Conservation (phyloP, 1,140 invertebrate genomes). For the Drosophila quadrilineata region DNA sequence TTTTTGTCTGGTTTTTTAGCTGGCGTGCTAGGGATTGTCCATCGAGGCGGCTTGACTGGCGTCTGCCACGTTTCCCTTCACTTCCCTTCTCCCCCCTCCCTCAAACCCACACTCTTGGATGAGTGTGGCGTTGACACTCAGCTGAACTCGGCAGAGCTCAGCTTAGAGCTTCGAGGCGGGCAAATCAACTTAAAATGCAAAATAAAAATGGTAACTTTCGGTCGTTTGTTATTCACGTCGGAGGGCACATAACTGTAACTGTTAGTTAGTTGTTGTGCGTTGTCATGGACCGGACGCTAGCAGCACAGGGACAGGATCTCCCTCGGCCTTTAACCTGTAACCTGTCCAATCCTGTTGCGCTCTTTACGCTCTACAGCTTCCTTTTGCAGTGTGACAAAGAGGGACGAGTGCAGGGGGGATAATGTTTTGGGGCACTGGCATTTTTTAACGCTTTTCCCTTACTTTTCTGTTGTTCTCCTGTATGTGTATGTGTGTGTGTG, state of each 20-base stretch:
- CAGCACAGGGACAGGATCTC: conserved; percentile 1
- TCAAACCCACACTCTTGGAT: too few species aligned
- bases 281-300: conserved; percentile 52
- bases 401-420: too few species aligned
- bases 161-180: too few species aligned
- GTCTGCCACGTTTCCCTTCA: conserved; percentile 2
- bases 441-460: conserved; percentile 40
- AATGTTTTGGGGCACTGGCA: conserved; percentile 18
- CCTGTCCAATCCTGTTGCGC: conserved; percentile 68
- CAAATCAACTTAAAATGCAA: conserved; percentile 75
- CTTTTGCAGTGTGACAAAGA: too few species aligned
- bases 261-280: conserved; percentile 72
- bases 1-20: not conserved
- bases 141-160: conserved; percentile 43
- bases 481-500: conserved; percentile 8
- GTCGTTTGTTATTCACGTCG: conserved; percentile 62
- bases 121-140: conserved; percentile 51
- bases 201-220: conserved; percentile 61
- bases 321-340: conserved; percentile 11
- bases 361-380: conserved; percentile 59
- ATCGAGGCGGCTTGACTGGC: not conserved
- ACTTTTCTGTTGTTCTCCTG: conserved; percentile 25
- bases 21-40: too few species aligned
- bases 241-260: conserved; percentile 49
- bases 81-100: too few species aligned